A percentile compares a stretch with the other conserved stretches of the same genome.
Evolutionary conservation across 2,888 invertebrate genomes (phyloP).

Genomic region (Ennomos quercinarius): DNA sequence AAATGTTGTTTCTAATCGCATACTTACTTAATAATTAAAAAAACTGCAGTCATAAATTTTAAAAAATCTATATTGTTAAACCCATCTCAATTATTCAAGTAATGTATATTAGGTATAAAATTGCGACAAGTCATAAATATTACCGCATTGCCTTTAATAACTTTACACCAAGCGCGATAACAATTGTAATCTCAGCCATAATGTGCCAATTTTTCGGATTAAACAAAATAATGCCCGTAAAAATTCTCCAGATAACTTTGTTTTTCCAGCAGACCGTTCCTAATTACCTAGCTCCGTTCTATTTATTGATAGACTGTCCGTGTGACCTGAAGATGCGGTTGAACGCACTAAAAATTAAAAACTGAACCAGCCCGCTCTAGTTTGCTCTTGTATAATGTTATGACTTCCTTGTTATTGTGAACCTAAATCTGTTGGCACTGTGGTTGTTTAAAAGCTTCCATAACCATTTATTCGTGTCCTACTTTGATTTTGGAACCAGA

Average conservation of each 20-base stretch:
- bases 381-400: conserved; percentile 22
- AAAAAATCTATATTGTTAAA: neutral
- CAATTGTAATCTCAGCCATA: conserved; percentile 25
- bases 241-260: conserved; percentile 15
- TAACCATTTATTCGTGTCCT: conserved; percentile 12
- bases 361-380: conserved; percentile 26
- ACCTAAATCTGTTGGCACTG: conserved; percentile 10
- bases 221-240: conserved; percentile 7
- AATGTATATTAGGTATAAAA: neutral
- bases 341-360: conserved; percentile 26
- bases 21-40: too few species aligned
- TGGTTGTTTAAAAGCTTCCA: conserved; percentile 9
- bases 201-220: conserved; percentile 11
- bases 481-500: conserved; percentile 13
- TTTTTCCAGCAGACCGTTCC: conserved; percentile 20
- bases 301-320: conserved; percentile 27
- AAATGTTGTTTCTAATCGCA: too few species aligned
- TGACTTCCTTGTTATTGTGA: conserved; percentile 23
- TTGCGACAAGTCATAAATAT: conserved; percentile 20
- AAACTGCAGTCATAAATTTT: too few species aligned
- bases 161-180: conserved; percentile 21
- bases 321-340: conserved; percentile 27
- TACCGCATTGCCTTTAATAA: conserved; percentile 15
- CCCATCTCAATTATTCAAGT: neutral
- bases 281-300: conserved; percentile 21